Evolutionary conservation across 1,140 invertebrate genomes (phyloP).

Genomic region (Lanistes nyassanus): DNA sequence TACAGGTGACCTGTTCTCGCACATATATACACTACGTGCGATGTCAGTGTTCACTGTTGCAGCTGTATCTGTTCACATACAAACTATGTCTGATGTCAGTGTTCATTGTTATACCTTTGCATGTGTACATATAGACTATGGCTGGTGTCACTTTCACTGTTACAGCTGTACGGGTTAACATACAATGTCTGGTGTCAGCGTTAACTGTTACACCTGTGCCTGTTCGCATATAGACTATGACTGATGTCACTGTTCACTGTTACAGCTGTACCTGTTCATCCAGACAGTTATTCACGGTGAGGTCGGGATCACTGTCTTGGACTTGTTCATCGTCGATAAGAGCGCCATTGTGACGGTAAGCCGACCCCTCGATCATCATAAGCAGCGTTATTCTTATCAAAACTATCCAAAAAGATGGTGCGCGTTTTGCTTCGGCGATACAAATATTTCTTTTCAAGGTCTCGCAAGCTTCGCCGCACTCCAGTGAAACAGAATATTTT

Average conservation of each 20-base stretch:
- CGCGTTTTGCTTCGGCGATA: no score
- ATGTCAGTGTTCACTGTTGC: no score
- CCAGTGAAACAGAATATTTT: no score
- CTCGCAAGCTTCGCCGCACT: no score
- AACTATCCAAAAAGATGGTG: no score
- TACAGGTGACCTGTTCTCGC: conserved; percentile 1
- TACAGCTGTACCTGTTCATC: conserved; percentile 4
- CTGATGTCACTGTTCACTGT: no score
- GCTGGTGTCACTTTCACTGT: no score
- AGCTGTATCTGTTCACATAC: neutral
- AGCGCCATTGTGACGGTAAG: neutral
- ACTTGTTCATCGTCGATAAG: neutral
- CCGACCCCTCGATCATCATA: no score
- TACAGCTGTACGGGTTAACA: neutral
- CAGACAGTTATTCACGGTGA: conserved; percentile 1
- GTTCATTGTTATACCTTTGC: neutral
- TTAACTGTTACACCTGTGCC: no score
- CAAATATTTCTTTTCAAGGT: no score
- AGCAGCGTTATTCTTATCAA: no score
- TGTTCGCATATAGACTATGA: neutral
- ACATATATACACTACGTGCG: neutral
- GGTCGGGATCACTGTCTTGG: neutral
- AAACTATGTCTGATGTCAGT: neutral
- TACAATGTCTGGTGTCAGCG: no score
- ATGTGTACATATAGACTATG: neutral